A percentile compares a stretch with the other conserved stretches of the same genome.
phyloP scores from a whole-genome alignment of 30 jellyfish, hydroid and myxozoan species.

The Euphysa ruthae region DNA sequence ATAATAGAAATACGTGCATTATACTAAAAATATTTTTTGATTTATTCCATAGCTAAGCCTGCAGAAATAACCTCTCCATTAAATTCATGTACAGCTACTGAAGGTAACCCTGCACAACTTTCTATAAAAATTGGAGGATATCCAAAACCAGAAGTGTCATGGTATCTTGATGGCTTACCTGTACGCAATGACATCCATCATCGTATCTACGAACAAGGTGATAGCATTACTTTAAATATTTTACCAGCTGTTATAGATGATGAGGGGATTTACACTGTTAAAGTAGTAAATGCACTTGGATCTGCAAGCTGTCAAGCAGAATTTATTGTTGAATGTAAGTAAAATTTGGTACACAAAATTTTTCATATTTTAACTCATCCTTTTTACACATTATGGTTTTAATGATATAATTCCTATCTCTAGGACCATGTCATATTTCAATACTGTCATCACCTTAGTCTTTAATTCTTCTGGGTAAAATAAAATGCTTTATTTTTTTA shows the following conservation, averaged over 20 bases:
- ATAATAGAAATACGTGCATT: too few species aligned
- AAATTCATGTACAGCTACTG: constrained; percentile 36
- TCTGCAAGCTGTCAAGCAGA: constrained; percentile 88
- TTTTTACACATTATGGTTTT: too few species aligned
- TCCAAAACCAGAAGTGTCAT: constrained; percentile 78
- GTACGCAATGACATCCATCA: constrained; percentile 73
- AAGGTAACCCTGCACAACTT: constrained; percentile 70
- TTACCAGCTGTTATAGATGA: constrained; percentile 63
- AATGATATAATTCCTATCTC: too few species aligned
- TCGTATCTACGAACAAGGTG: constrained; percentile 43
- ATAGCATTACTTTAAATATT: constrained; percentile 28
- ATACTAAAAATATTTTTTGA: too few species aligned
- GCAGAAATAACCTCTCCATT: constrained; percentile 50
- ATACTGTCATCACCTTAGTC: too few species aligned
- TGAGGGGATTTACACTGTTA: constrained; percentile 90
- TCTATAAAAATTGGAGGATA: constrained; percentile 54
- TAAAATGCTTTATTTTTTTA: too few species aligned
- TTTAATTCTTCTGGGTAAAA: too few species aligned
- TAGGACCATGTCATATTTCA: too few species aligned
- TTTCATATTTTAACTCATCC: too few species aligned
- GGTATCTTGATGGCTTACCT: constrained; percentile 94
- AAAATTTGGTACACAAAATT: too few species aligned
- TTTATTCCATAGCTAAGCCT: constrained; percentile 54
- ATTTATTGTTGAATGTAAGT: constrained; percentile 85
- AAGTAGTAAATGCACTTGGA: constrained; percentile 66